Evolutionary conservation across 2,113 vertebrate species (phyloP), one percentile per base, ranked within the genome.

Genomic region (Brienomyrus brachyistius): DNA sequence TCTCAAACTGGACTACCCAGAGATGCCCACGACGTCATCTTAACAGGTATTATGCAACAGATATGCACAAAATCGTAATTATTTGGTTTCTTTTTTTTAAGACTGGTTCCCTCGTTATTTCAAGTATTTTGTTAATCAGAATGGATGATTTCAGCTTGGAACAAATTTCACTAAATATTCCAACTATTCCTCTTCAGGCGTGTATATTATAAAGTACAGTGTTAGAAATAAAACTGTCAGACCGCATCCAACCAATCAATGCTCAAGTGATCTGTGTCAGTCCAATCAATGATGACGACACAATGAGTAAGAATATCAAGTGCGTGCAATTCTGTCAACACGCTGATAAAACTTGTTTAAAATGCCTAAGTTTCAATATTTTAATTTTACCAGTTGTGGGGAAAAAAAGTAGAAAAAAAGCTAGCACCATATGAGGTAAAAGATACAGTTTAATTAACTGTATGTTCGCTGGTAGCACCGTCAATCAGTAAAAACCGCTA

Each of bases 391-490:
- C 31, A 62, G 89, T 51, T 47, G 80, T 82, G 77, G 74, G 45
- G 50, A 82, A 84, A 85, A 45, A 7, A 45, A 45, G n/a, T 85
- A 48, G 21, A 56, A 47, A 96, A 95, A 96, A 95, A 92, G 91
- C 77, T 95, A 96, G 95, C 96, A 96, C 96, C 96, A 93, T 95
- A 95, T 95, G 95, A 96, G 95, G 95, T 96, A 95, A 94, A 93
- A 94, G 89, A 94, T 93, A 94, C 91, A 94, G 93, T 82, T 77
- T 87, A 52, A 92, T 92, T 15, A 92, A 95, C 95, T 94, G 89
- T 93, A 91, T 80, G 95, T 95, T 93, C 95, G 95, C 95, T 95
- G 94, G 93, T 95, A 96, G 95, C 96, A 96, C 95, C 95, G 93
- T 95, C 94, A 93, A 95, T 94, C 92, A 95, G 94, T 95, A 47